These are phyloP conservation scores for Callimorpha dominula DNA, from an alignment of 2,888 invertebrate genomes.

Conservation along the genomic window DNA sequence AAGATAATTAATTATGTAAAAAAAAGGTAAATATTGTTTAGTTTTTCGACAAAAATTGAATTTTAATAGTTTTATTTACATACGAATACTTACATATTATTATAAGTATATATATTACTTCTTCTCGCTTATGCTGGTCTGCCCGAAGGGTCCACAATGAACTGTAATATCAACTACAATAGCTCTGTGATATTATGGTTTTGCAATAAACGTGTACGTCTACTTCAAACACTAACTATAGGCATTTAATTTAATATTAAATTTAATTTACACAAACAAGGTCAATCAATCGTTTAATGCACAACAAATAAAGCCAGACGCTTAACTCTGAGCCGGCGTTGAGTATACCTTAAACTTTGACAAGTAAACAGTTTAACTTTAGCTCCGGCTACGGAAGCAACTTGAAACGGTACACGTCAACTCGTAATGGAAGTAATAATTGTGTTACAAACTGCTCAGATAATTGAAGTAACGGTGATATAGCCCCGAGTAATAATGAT, in stretches of 20 bases:
- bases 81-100: too few species aligned
- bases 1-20: too few species aligned
- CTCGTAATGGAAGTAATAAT: conserved; percentile 4
- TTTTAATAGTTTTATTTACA: too few species aligned
- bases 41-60: too few species aligned
- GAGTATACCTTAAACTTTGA: conserved; percentile 4
- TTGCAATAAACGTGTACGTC: too few species aligned
- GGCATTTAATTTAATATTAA: neutral
- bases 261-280: neutral
- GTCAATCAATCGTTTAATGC: neutral
- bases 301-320: conserved; percentile 2
- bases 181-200: too few species aligned
- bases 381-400: neutral
- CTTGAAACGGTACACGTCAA: neutral
- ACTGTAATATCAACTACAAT: too few species aligned
- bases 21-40: too few species aligned
- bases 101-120: too few species aligned
- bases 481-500: neutral
- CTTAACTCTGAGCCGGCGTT: neutral
- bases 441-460: neutral
- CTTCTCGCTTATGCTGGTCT: too few species aligned
- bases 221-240: too few species aligned
- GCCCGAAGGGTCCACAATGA: too few species aligned
- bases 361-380: neutral
- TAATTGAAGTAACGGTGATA: neutral